Base-by-base conservation (phyloP, 2,797 vertebrate species). In the Xyrichtys novacula region DNA sequence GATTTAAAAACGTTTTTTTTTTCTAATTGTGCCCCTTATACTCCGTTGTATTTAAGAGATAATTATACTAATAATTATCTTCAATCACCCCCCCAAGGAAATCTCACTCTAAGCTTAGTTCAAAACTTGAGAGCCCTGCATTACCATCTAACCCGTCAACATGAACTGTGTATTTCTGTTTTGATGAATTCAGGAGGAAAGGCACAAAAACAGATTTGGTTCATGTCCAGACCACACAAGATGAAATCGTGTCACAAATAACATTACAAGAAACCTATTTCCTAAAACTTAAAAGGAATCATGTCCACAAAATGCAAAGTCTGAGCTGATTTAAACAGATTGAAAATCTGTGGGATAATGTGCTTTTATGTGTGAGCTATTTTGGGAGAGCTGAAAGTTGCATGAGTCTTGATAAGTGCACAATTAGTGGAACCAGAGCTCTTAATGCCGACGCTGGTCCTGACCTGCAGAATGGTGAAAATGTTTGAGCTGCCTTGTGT, bases 401-500 rank as follows among this genome's bases (percentile, higher is more conserved):
- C 20, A 62, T 65, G 65, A 25, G 14, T 55, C 29, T 69, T 10
- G 4, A 38, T 60, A 73, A 87, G 69, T 67, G 72, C 40, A 75
- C 65, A 84, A 80, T 83, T 80, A 85, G 70, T 32, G 42, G 53
- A 54, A 52, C 15, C 38, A 54, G 56, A 64, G 76, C 73, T 78
- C 63, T 73, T 78, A 75, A 86, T 50, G 58, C 66, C 34, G 57
- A 59, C 1, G 20, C 62, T 38, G 63, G 40, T 65, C 49, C 62
- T 65, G 58, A 76, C 11, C 55, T 49, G 69, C 68, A 77, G 69
- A 34, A 49, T 64, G 52, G 59, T 78, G 76, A 54, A 84, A 79
- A 84, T 69, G 61, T 65, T 72, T 29, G 57, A 72, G 81, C 73
- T 61, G 76, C 72, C 47, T 79, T 61, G 70, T 78, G 71, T 84